Evolutionary conservation across 2,113 vertebrate species (phyloP), one percentile per base, ranked within the genome.

Genomic region (Ammodytes dubius): DNA sequence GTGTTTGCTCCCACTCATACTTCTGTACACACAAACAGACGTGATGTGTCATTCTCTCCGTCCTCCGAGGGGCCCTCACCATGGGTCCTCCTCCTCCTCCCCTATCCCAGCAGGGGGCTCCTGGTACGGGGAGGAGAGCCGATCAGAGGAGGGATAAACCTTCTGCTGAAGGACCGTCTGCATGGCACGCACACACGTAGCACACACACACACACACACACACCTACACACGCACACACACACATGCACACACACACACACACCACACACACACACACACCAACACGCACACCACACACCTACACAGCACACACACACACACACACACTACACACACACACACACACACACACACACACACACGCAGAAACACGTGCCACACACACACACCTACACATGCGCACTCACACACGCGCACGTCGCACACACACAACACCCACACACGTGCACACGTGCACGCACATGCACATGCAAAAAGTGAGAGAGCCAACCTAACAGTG

Each of bases 101-200:
- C 37, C 35, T 43, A 73, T 61, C 78, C 77, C 81, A 84, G 76
- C 54, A 73, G 89, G 79, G 79, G 76, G 79, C 74, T 81, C 45
- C 72, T 74, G 49, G 49, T 56, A 11, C 63, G 27, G 17, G 60
- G 54, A 68, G 60, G 61, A 46, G 74, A 70, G 70, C 56, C 17
- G 61, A 69, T 82, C 57, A 39, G 70, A 59, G 49, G 40, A 79
- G 49, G 58, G 70, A 77, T 79, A 79, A 72, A 70, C 19, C 63
- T 76, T 54, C 80, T 61, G 81, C 53, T 27, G 27, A 27, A 54
- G 70, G 54, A 79, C 61, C n/a, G 50, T 75, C 79, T 83, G 81
- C 64, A 72, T 74, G 81, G 4, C 27, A 27, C 27, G 63, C 14
- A 70, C 15, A 9, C 4, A 50, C 12, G 5, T n/a, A n/a, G 19